Conservation (phyloP, 2,113 vertebrate species). For the Macrotis lagotis region DNA sequence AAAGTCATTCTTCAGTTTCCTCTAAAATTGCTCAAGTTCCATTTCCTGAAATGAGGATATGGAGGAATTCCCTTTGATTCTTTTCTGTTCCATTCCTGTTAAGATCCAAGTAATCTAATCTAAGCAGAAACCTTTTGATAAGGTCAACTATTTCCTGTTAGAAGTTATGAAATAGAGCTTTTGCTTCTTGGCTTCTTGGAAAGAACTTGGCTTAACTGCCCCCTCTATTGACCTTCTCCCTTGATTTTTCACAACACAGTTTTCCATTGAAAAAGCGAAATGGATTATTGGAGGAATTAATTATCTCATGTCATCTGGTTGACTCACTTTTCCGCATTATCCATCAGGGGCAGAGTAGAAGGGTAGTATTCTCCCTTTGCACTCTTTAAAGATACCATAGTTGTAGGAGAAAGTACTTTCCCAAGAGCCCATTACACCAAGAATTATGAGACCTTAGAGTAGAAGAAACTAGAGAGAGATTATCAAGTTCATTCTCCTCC, state of each 20-base stretch:
- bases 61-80: slow-evolving; percentile 8
- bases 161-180: not conserved
- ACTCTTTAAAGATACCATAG: not conserved
- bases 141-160: not conserved
- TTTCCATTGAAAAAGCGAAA: not conserved
- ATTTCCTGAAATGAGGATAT: not conserved
- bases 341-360: not conserved
- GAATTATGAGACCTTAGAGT: not conserved
- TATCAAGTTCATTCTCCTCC: not conserved
- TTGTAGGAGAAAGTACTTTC: not conserved
- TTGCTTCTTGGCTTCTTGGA: not conserved
- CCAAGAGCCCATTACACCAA: not conserved
- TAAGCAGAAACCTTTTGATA: slow-evolving; percentile 10
- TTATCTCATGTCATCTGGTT: not conserved
- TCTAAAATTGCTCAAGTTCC: slow-evolving; percentile 8
- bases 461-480: not conserved
- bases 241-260: not conserved
- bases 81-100: slow-evolving; percentile 14
- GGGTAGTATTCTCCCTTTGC: not conserved
- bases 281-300: not conserved
- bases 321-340: not conserved
- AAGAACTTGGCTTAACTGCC: not conserved
- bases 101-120: slow-evolving; percentile 23
- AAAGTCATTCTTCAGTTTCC: not conserved
- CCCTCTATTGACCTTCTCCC: not conserved